These are phyloP conservation scores for Saxidomus purpurata DNA, from an alignment of 1,140 invertebrate species.

Conservation along the genomic window DNA sequence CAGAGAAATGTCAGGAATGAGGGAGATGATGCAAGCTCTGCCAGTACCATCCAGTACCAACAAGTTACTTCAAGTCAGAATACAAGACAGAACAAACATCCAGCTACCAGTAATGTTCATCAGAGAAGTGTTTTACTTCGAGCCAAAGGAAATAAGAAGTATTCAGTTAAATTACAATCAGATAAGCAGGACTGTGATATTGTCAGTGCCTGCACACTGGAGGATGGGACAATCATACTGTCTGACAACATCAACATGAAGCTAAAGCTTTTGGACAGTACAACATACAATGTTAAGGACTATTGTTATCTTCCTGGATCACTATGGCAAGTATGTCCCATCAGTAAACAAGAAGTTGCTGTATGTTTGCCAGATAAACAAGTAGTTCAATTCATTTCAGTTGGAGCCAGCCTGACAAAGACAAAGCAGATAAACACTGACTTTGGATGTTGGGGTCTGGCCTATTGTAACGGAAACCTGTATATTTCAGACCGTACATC, in stretches of 20 bases:
- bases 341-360: neutral
- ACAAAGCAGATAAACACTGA: neutral
- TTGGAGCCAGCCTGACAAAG: neutral
- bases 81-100: too few species aligned
- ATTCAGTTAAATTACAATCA: neutral
- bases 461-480: neutral
- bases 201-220: neutral
- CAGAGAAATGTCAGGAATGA: neutral
- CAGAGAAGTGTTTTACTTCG: neutral
- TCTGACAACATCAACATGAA: neutral
- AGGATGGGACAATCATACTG: neutral
- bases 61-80: too few species aligned
- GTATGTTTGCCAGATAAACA: neutral
- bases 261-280: conserved; percentile 3
- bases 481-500: neutral
- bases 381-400: neutral
- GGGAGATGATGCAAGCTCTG: neutral
- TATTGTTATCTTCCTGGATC: neutral
- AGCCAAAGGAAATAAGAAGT: neutral
- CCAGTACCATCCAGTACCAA: too few species aligned
- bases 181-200: neutral
- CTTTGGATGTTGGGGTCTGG: neutral
- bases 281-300: neutral
- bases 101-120: neutral
- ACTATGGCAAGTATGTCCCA: neutral